These are phyloP conservation scores for Ooceraea biroi DNA, from an alignment of 1,140 invertebrate species.

Conservation along the genomic window DNA sequence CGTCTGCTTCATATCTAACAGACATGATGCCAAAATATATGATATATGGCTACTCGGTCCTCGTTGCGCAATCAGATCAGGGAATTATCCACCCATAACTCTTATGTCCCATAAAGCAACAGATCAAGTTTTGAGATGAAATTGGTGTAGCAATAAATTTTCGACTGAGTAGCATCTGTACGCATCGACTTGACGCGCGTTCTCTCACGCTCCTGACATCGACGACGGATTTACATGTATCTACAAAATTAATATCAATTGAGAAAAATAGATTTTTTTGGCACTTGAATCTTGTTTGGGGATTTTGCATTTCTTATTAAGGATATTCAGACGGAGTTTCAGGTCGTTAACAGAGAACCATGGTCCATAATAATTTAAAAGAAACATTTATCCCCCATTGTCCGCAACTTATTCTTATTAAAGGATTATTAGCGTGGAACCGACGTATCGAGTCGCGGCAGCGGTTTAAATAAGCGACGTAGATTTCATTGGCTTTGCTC, in stretches of 20 bases:
- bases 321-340: not conserved
- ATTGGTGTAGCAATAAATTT: conserved; percentile 10
- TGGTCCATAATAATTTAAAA: not conserved
- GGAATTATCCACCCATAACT: no score
- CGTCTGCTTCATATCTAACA: conserved; percentile 58
- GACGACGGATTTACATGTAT: not conserved
- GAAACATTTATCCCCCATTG: not conserved
- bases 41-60: not conserved
- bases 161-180: not conserved
- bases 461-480: conserved; percentile 14
- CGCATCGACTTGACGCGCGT: not conserved
- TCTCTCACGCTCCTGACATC: not conserved
- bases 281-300: not conserved
- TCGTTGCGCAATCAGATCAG: no score
- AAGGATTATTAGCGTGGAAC: conserved; percentile 43
- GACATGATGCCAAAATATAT: conserved; percentile 31
- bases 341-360: not conserved
- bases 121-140: no score
- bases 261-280: not conserved
- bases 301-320: not conserved
- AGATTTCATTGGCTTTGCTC: conserved; percentile 42
- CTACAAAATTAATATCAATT: not conserved
- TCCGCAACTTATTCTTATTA: not conserved
- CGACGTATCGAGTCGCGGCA: not conserved
- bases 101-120: no score